Base-by-base conservation (phyloP, 1,140 invertebrate genomes). In the Tetragnatha versicolor region DNA sequence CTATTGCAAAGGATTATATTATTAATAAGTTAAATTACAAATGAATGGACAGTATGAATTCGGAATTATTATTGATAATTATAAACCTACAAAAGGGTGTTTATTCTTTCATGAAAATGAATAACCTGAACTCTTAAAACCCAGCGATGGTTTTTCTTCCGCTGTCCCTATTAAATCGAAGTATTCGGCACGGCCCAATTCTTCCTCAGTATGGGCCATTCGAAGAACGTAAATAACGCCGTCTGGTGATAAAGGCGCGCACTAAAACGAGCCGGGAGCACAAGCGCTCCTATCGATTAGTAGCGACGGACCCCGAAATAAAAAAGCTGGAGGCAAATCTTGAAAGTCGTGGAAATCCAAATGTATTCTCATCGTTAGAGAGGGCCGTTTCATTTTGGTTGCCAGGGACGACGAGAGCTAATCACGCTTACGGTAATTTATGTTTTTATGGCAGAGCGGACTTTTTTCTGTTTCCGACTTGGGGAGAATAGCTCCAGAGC, bases 361-460 rank as follows among this genome's bases (percentile, higher is more conserved):
- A 75, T 75, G 72, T 63, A 75, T 61, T 63, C 58, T 75, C 37
- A 63, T 75, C 58, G 60, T 75, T 75, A 63, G 42, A 49, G 42
- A 12, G 20, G 47, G 72, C 37, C 72, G 58, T 75, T 63, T 63
- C 72, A 75, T 75, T 75, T 75, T 63, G 27, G 55, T 75, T 63
- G 72, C 42, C 27, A 63, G 20, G 55, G 72, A 63, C 72, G 31
- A 75, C 72, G 60, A 75, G 72, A 75, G 51, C 58, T 75, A 75
- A 75, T 75, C 72, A 63, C 72, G 55, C 72, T 75, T 63, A 29
- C 47, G 22, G 72, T 75, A 75, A 75, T 75, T 75, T 75, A 75
- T 75, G 72, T 47, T 49, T 63, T 75, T 75, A 58, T 63, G 53
- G 39, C 6, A 49, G 29, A 61, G 31, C 58, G 27, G n/a, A 17